phyloP scores from a whole-genome alignment of 2,113 vertebrate species.

The Eretmochelys imbricata region DNA sequence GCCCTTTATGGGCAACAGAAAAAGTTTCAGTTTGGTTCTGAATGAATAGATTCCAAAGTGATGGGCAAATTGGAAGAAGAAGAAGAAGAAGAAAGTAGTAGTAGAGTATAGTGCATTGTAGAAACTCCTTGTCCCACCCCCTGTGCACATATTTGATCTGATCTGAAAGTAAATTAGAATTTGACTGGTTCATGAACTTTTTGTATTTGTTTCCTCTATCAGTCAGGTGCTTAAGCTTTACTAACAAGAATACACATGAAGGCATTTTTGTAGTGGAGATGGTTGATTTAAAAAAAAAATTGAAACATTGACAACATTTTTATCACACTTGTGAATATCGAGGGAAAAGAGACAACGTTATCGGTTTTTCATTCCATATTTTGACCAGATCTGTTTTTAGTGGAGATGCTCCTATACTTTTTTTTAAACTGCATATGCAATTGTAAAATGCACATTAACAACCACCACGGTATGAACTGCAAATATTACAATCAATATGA shows the following conservation, averaged over 20 bases:
- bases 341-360: not conserved
- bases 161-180: not conserved
- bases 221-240: not conserved
- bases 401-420: not conserved
- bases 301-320: not conserved
- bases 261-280: not conserved
- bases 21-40: not conserved
- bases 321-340: not conserved
- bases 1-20: fast-evolving
- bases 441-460: not conserved
- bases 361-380: not conserved
- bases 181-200: not conserved
- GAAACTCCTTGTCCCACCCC: not conserved
- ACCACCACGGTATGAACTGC: not conserved
- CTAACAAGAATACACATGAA: not conserved
- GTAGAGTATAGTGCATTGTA: not conserved
- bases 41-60: not conserved
- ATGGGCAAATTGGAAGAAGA: not conserved
- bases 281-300: not conserved
- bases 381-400: not conserved
- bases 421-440: not conserved
- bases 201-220: not conserved
- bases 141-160: not conserved
- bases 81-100: not conserved
- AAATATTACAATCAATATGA: not conserved